Evolutionary conservation across 2,888 invertebrate genomes (phyloP), one percentile per base, ranked within the genome.

Genomic region (Tiphia femorata): DNA sequence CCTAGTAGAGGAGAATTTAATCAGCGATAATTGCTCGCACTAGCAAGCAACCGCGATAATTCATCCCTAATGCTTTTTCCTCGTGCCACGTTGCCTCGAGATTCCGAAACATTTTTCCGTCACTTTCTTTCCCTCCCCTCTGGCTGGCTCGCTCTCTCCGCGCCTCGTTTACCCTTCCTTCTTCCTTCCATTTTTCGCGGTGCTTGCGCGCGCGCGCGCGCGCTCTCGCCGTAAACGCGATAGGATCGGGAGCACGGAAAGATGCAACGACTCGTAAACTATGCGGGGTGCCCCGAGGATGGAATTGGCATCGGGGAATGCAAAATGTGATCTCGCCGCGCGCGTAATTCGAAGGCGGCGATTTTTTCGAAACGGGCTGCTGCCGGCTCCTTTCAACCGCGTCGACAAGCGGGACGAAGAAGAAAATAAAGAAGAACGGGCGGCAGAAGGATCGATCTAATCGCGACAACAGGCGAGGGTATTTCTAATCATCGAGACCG

Each of bases 1-100:
- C n/a, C n/a, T n/a, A n/a, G n/a, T n/a, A n/a, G n/a, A n/a, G 40
- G 48, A 49, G 41, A 43, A 53, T 58, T 61, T 58, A 64, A 68
- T 58, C 56, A 57, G 56, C 56, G 33, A 47, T 62, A 59, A 64
- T 58, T 59, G 48, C 56, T n/a, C 16, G 42, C 29, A 20, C 23
- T 2, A 25, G 21, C 33, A 43, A 33, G 49, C 37, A 38, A 35
- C n/a, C 48, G 37, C 48, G 42, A 19, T 41, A 49, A 42, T 55
- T 58, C 47, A 49, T 56, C 53, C 63, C 33, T 55, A 58, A 66
- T 66, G 61, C 58, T 57, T 61, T 58, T 61, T 40, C 63, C 56
- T 55, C 59, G 57, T 29, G 52, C 46, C 41, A 58, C 52, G 58
- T 55, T 61, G 63, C 55, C 57, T 50, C 57, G 37, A 38, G 61